Evolutionary conservation across 2,888 invertebrate genomes (phyloP).

Genomic region (Sepioteuthis lessoniana): DNA sequence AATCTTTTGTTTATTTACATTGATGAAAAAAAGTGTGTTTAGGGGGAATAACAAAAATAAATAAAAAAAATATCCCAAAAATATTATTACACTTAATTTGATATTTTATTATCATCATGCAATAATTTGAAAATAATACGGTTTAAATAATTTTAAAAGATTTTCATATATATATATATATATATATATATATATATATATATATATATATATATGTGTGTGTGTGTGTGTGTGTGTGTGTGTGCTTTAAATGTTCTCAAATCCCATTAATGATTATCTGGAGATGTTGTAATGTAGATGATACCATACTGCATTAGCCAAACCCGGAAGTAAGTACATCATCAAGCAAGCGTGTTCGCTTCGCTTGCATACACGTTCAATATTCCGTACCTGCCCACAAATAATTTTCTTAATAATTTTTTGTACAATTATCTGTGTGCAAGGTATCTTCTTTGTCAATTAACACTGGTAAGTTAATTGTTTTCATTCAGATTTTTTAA

Average conservation of each 20-base stretch:
- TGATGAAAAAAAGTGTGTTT: too few species aligned
- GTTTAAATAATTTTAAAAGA: too few species aligned
- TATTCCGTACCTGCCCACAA: not conserved
- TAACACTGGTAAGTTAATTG: not conserved
- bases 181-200: too few species aligned
- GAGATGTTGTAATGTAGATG: not conserved
- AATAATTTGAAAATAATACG: too few species aligned
- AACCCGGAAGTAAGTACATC: slow-evolving; percentile 25
- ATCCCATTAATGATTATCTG: not conserved
- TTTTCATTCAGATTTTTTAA: not conserved
- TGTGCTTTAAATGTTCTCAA: not conserved
- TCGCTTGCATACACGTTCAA: not conserved
- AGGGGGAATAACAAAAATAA: too few species aligned
- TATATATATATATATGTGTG: too few species aligned
- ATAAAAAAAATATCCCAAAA: too few species aligned
- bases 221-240: not conserved
- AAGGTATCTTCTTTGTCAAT: not conserved
- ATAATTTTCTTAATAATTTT: not conserved
- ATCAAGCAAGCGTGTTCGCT: slow-evolving; percentile 1
- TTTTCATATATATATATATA: too few species aligned
- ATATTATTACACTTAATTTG: too few species aligned
- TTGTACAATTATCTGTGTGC: not conserved
- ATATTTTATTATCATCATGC: too few species aligned
- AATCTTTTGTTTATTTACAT: too few species aligned
- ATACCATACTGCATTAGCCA: not conserved